These are phyloP conservation scores for Psittacula echo DNA, from an alignment of 2,797 vertebrate species.

Conservation along the genomic window DNA sequence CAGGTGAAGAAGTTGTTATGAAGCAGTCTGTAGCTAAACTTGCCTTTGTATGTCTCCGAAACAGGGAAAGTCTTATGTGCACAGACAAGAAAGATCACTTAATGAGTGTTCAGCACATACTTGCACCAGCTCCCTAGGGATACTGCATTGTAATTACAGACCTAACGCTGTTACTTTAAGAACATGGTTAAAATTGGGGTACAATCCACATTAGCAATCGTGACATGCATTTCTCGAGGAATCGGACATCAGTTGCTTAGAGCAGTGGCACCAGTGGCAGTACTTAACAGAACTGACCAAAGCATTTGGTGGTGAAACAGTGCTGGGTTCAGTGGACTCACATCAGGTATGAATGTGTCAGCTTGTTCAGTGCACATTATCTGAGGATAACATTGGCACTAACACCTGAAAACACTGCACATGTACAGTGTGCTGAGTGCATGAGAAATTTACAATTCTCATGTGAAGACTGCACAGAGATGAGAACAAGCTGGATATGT, in stretches of 20 bases:
- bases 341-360: neutral
- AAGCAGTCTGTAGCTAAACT: neutral
- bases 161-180: neutral
- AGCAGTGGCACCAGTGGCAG: neutral
- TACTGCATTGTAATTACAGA: neutral
- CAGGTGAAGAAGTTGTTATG: neutral
- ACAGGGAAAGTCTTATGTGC: accelerated
- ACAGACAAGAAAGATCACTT: neutral
- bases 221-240: neutral
- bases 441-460: neutral
- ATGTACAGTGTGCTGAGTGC: neutral
- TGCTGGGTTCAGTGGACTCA: neutral
- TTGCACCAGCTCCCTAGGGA: neutral
- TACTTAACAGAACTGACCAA: neutral
- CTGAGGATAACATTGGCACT: neutral
- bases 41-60: neutral
- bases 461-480: neutral
- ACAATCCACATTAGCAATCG: neutral
- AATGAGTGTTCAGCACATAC: neutral
- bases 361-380: neutral
- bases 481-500: neutral
- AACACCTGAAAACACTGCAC: neutral
- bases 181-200: neutral
- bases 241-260: neutral
- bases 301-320: neutral